Conservation (phyloP, 2,113 vertebrate genomes). For the Cygnus buccinator region DNA sequence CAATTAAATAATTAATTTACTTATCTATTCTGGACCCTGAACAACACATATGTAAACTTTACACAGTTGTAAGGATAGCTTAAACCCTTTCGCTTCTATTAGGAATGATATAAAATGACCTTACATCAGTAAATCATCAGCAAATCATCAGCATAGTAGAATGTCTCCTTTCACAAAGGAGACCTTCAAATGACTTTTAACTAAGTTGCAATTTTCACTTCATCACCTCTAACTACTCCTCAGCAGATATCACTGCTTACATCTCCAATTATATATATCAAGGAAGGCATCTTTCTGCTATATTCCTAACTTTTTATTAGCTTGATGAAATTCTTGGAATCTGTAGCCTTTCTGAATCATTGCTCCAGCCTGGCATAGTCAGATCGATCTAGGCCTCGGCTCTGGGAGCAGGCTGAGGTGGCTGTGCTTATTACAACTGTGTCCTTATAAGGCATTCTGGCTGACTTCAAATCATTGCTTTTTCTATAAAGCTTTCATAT, state of each 20-base stretch:
- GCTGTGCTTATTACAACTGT: background rate
- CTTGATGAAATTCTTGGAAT: constrained; percentile 12
- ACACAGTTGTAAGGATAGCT: background rate
- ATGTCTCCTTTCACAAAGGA: background rate
- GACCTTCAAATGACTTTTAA: background rate
- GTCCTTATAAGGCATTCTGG: background rate
- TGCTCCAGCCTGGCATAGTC: background rate
- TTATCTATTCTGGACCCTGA: background rate
- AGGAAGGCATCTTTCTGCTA: background rate
- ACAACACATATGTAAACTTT: background rate
- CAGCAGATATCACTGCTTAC: background rate
- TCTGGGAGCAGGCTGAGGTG: background rate
- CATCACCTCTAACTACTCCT: background rate
- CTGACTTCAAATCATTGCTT: background rate
- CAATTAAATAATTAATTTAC: background rate
- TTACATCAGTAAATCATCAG: background rate
- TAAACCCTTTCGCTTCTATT: background rate
- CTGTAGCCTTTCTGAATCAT: constrained; percentile 10
- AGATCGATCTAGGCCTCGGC: background rate
- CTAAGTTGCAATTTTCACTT: background rate
- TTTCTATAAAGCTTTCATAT: background rate
- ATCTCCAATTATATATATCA: background rate
- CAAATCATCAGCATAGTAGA: background rate
- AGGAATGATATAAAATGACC: background rate
- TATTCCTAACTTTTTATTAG: constrained; percentile 8